Evolutionary conservation across 92 coral and sea anemone genomes (phyloP).

Genomic region (Heteractis magnifica): DNA sequence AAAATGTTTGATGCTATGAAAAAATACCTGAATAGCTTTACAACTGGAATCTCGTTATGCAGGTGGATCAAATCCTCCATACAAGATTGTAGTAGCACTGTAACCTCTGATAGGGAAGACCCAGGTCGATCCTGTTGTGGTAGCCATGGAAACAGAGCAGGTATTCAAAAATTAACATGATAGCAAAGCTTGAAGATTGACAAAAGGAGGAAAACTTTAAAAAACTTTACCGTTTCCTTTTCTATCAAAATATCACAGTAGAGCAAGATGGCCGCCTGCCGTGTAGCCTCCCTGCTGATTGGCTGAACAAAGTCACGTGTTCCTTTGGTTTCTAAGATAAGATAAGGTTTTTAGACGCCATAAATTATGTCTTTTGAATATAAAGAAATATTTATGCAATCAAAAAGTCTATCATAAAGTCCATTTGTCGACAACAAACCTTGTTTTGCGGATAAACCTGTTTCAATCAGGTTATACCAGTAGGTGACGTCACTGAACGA

Average conservation of each 20-base stretch:
- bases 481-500: constrained; percentile 56
- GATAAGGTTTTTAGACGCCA: not conserved
- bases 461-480: constrained; percentile 73
- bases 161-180: not conserved
- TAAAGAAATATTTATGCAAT: too few relatives aligned
- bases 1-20: too few relatives aligned
- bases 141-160: not conserved
- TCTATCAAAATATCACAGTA: constrained; percentile 66
- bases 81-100: constrained; percentile 63
- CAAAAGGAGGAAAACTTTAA: not conserved
- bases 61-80: constrained; percentile 68
- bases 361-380: not conserved
- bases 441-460: constrained; percentile 36
- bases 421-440: not conserved
- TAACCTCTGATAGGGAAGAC: constrained; percentile 54
- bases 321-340: not conserved
- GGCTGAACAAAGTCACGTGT: constrained; percentile 33
- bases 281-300: constrained; percentile 51
- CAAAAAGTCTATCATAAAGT: too few relatives aligned
- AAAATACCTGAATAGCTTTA: constrained; percentile 68
- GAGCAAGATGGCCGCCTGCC: constrained; percentile 62
- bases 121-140: constrained; percentile 48
- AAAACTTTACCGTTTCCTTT: constrained; percentile 54
- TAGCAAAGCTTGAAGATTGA: not conserved
- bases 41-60: constrained; percentile 75